Percentiles rank a stretch among this genome's conserved stretches.
Evolutionary conservation across 2,797 vertebrate species (phyloP).

Genomic region (Sarcoramphus papa): DNA sequence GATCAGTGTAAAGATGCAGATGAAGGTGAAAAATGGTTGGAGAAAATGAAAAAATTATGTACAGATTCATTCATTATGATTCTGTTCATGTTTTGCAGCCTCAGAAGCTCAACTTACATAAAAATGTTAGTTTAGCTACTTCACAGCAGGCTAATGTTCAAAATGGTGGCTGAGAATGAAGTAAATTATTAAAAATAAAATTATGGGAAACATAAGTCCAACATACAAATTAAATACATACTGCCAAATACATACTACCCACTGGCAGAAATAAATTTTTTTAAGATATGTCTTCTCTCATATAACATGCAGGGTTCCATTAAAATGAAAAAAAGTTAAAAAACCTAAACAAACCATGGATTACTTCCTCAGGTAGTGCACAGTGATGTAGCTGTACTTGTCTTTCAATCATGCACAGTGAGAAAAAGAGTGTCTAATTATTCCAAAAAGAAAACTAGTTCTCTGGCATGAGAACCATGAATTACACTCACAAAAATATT

Average conservation of each 20-base stretch:
- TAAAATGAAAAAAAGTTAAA: background rate
- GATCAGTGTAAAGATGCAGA: background rate
- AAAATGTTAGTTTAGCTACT: background rate
- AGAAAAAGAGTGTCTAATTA: background rate
- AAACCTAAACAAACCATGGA: background rate
- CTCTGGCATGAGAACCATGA: background rate
- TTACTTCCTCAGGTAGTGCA: background rate
- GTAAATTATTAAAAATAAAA: background rate
- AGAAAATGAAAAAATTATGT: background rate
- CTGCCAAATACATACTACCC: background rate
- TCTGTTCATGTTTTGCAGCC: background rate
- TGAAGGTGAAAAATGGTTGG: background rate
- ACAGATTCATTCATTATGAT: background rate
- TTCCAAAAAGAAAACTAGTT: background rate
- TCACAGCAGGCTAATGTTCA: background rate
- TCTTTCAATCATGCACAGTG: background rate
- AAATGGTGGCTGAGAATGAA: background rate
- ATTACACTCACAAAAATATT: background rate
- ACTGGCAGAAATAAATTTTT: background rate
- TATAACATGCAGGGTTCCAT: background rate
- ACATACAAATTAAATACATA: background rate
- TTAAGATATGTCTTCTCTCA: background rate
- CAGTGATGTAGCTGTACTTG: background rate
- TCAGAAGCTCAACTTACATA: background rate
- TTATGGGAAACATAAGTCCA: background rate